Evolutionary conservation across 2,797 vertebrate species (phyloP).

Genomic region (Apodemus agrarius): DNA sequence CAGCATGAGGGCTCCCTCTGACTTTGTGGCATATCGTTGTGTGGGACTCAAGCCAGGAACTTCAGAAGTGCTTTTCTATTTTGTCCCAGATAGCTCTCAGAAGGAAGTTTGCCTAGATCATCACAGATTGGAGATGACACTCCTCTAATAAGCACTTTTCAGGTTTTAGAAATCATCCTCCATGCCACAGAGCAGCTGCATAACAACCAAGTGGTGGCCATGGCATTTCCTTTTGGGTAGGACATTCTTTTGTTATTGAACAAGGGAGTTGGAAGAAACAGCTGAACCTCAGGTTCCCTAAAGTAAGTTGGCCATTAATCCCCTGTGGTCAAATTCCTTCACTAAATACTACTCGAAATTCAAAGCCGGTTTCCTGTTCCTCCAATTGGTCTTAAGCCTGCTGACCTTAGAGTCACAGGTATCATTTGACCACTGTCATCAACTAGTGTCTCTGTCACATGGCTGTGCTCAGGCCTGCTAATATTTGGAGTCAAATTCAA

Average conservation of each 20-base stretch:
- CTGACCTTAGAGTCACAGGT: background rate
- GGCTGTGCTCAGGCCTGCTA: background rate
- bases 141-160: background rate
- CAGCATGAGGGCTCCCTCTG: background rate
- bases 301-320: background rate
- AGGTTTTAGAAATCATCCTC: background rate
- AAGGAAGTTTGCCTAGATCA: constrained; percentile 28
- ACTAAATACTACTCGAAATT: background rate
- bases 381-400: background rate
- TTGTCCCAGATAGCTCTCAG: background rate
- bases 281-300: background rate
- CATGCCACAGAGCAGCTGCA: background rate
- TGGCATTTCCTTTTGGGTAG: background rate
- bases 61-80: background rate
- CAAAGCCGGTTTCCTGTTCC: background rate
- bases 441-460: background rate
- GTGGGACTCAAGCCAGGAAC: background rate
- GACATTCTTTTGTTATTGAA: background rate
- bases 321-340: background rate
- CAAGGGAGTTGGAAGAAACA: background rate
- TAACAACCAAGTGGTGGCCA: background rate
- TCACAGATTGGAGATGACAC: background rate
- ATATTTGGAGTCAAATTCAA: background rate
- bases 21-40: background rate
- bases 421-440: background rate